Base-by-base conservation (phyloP, 2,113 vertebrate species). In the Xiphias gladius region DNA sequence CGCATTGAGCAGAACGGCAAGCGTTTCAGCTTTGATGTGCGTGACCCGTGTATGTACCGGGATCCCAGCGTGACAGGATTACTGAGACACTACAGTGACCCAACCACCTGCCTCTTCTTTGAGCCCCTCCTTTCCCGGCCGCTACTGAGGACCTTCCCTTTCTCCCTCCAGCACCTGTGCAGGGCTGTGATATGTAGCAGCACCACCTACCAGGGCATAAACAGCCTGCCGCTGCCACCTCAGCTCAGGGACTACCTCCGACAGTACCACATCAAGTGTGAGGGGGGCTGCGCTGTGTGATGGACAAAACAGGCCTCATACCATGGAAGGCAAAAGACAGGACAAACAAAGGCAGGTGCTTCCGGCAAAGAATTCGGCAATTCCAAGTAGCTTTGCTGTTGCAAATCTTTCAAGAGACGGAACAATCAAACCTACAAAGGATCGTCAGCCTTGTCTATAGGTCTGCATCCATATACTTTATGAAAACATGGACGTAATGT, bases 21-120 rank as follows among this genome's bases (percentile, higher is more conserved):
- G 88, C 97, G 97, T 67, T 99, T 99, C 94, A 99, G 98, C 93
- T 99, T 99, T 0, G 98, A 99, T 9, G 97, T 97, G 71, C 97
- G 97, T 0, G 98, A 99, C 82, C 98, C 98, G 0, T 99, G 98
- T 32, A 97, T 99, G 95, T 99, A 99, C 95, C 96, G 96, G 64
- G 97, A 98, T 2, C 94, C 96, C 32, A 97, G 98, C 54, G 97
- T 99, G 87, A 99, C 97, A 0, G 97, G 97, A 16, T 96, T 99
- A 65, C 93, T 99, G 4, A 96, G 96, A 82, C 97, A 99, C 94
- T 99, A 99, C 92, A 98, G 98, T 76, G 97, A 99, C 89, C 97
- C 98, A 0, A 96, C 96, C 50, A 95, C 97, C 65, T 99, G 98
- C 96, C 98, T 99, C 95, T 99, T 99, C 94, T 99, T 99, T 41